A percentile compares a stretch with the other conserved stretches of the same genome.
Evolutionary conservation across 2,888 invertebrate species (phyloP).

Genomic region (Leptodirus hochenwartii): DNA sequence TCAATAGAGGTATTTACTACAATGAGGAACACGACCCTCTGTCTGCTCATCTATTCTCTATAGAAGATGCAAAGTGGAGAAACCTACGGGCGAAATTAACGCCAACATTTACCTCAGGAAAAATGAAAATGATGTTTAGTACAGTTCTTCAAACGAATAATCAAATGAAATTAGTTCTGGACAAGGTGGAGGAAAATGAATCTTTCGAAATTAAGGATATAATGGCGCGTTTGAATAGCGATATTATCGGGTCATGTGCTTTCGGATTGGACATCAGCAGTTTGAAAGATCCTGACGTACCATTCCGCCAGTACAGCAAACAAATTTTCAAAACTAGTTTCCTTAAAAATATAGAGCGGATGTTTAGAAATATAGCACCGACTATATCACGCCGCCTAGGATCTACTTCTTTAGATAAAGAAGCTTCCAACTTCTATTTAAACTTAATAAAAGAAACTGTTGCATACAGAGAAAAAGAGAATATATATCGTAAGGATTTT

Average conservation of each 20-base stretch:
- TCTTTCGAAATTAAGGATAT: slow-evolving; percentile 22
- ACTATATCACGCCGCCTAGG: slow-evolving; percentile 14
- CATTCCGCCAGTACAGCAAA: slow-evolving; percentile 23
- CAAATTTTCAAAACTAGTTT: slow-evolving; percentile 9
- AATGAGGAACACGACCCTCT: slow-evolving; percentile 37
- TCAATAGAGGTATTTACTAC: slow-evolving; percentile 36
- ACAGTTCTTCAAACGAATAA: slow-evolving; percentile 9
- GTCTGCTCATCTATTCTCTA: slow-evolving; percentile 34
- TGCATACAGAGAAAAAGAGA: slow-evolving; percentile 26
- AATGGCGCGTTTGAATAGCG: slow-evolving; percentile 34
- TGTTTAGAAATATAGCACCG: slow-evolving; percentile 11
- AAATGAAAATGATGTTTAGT: slow-evolving; percentile 14
- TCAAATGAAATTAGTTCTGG: slow-evolving; percentile 7
- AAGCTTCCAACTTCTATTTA: slow-evolving; percentile 27
- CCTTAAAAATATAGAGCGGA: slow-evolving; percentile 8
- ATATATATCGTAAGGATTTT: slow-evolving; percentile 31
- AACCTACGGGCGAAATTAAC: slow-evolving; percentile 11
- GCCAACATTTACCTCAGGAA: slow-evolving; percentile 14
- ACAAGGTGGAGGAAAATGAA: slow-evolving; percentile 4
- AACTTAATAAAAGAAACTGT: slow-evolving; percentile 26
- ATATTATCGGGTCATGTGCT: slow-evolving; percentile 36
- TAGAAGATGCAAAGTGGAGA: slow-evolving; percentile 39
- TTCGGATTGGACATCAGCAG: slow-evolving; percentile 40
- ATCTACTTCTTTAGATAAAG: slow-evolving; percentile 13
- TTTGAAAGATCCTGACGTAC: slow-evolving; percentile 30